A percentile compares a stretch with the other conserved stretches of the same genome.
phyloP scores from a whole-genome alignment of 2,113 vertebrate species.

The Balaeniceps rex region DNA sequence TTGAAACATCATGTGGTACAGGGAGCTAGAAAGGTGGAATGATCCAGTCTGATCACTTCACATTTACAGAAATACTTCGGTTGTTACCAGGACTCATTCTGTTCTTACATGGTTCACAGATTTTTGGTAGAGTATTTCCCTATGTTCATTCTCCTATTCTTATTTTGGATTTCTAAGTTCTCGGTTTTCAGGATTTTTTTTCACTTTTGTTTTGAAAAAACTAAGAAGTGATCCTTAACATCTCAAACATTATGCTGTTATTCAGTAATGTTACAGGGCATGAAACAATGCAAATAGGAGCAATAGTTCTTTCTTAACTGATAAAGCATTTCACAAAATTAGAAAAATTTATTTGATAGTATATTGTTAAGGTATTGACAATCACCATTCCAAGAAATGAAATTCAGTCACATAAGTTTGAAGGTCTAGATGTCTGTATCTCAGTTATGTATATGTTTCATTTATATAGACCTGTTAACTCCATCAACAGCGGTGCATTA shows the following conservation, averaged over 20 bases:
- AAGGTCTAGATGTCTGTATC: background rate
- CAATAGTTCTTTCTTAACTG: background rate
- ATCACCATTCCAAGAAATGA: background rate
- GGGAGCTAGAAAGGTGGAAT: background rate
- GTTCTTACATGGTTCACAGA: background rate
- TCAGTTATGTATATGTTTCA: background rate
- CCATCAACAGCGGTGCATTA: background rate
- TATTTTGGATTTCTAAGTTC: background rate
- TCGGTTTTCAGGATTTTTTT: background rate
- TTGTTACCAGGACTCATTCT: background rate
- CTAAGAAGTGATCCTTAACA: background rate
- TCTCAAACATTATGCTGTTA: background rate
- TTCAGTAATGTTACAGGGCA: background rate
- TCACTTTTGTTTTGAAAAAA: background rate
- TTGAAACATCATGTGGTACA: background rate
- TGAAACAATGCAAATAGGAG: background rate
- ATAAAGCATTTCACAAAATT: background rate
- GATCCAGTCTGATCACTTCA: background rate
- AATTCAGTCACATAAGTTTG: background rate
- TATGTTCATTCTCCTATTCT: background rate
- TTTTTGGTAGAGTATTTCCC: background rate
- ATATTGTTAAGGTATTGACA: background rate
- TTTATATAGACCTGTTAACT: background rate
- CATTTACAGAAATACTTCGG: background rate
- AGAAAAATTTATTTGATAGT: background rate